phyloP scores from a whole-genome alignment of 1,140 invertebrate genomes.

The Aethina tumida region DNA sequence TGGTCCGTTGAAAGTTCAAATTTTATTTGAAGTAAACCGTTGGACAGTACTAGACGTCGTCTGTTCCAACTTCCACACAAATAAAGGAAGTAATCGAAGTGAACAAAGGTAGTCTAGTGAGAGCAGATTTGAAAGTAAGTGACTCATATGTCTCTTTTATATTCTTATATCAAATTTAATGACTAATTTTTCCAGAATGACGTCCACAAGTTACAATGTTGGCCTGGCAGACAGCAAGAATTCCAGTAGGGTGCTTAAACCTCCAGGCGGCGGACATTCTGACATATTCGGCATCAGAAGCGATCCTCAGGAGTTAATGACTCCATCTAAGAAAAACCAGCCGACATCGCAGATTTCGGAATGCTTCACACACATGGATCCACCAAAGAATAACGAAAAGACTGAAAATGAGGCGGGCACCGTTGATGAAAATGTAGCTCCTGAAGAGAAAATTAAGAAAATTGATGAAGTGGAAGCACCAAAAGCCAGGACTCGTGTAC shows the following conservation, averaged over 20 bases:
- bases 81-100: no score
- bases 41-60: no score
- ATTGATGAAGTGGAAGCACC: conserved; percentile 13
- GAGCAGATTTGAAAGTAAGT: conserved; percentile 2
- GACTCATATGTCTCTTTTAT: no score
- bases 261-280: conserved; percentile 26
- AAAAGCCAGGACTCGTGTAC: conserved; percentile 19
- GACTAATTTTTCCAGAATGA: conserved; percentile 22
- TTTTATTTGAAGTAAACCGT: no score
- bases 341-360: conserved; percentile 16
- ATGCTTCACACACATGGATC: conserved; percentile 16
- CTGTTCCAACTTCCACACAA: no score
- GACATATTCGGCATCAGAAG: conserved; percentile 25
- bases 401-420: conserved; percentile 5
- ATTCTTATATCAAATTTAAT: no score
- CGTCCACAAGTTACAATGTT: conserved; percentile 22
- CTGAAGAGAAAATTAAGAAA: conserved; percentile 6
- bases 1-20: no score
- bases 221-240: conserved; percentile 22
- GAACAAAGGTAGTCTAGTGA: no score
- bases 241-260: conserved; percentile 25
- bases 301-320: conserved; percentile 8
- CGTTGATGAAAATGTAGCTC: conserved; percentile 5
- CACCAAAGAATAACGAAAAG: conserved; percentile 6
- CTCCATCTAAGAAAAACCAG: conserved; percentile 14